phyloP scores from a whole-genome alignment of 1,140 invertebrate species.

The Megalopta genalis region DNA sequence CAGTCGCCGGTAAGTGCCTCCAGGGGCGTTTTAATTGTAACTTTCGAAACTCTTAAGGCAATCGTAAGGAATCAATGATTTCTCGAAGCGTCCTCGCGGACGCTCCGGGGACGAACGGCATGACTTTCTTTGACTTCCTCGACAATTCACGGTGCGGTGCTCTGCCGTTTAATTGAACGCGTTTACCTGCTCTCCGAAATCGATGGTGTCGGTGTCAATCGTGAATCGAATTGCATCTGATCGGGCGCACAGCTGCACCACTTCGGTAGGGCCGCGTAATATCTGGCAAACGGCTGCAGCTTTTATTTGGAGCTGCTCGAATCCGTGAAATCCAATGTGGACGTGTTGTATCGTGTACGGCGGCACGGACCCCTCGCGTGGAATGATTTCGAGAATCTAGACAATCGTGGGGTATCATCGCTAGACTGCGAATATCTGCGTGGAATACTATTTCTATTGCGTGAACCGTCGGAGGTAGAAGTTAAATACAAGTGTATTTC shows the following conservation, averaged over 20 bases:
- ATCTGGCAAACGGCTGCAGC: slow-evolving; percentile 70
- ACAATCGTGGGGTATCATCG: neutral
- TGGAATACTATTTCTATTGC: too few species aligned
- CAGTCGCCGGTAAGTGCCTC: too few species aligned
- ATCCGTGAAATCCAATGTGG: slow-evolving; percentile 71
- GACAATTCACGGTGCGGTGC: too few species aligned
- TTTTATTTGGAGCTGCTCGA: slow-evolving; percentile 58
- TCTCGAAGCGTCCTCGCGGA: too few species aligned
- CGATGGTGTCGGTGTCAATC: slow-evolving; percentile 68
- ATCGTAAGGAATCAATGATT: too few species aligned
- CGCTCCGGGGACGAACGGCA: too few species aligned
- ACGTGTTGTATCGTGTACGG: slow-evolving; percentile 72
- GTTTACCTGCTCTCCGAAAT: slow-evolving; percentile 75
- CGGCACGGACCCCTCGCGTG: slow-evolving; percentile 69
- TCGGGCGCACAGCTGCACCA: slow-evolving; percentile 67
- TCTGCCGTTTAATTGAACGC: neutral
- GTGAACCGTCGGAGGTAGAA: too few species aligned
- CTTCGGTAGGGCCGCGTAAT: slow-evolving; percentile 70
- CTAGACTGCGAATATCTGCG: too few species aligned
- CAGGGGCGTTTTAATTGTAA: too few species aligned
- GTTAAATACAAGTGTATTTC: too few species aligned
- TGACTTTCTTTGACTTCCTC: too few species aligned
- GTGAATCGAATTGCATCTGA: slow-evolving; percentile 70
- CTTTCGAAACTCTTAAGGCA: too few species aligned
- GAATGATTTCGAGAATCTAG: slow-evolving; percentile 71